Conservation (phyloP, 2,888 invertebrate species). For the Keiferia lycopersicella region DNA sequence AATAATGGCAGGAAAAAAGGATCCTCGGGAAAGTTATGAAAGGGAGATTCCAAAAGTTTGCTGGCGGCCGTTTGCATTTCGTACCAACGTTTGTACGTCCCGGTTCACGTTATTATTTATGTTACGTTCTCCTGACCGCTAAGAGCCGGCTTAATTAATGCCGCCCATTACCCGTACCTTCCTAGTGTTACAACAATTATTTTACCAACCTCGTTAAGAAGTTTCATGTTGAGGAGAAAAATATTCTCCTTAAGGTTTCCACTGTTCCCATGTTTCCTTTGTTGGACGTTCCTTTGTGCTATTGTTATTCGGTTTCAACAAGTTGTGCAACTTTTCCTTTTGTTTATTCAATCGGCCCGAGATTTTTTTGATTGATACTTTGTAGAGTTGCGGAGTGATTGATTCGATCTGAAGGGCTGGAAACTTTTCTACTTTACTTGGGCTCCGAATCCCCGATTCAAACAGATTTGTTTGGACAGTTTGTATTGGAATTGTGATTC, state of each 20-base stretch:
- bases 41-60: constrained; percentile 71
- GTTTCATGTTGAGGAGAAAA: constrained; percentile 68
- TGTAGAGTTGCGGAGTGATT: constrained; percentile 53
- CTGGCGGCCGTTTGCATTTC: constrained; percentile 58
- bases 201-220: constrained; percentile 74
- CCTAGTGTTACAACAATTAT: constrained; percentile 78
- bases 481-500: constrained; percentile 16
- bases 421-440: constrained; percentile 32
- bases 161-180: constrained; percentile 66
- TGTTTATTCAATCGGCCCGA: constrained; percentile 53
- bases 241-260: constrained; percentile 57
- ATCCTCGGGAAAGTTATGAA: constrained; percentile 73
- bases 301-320: constrained; percentile 56
- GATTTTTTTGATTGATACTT: constrained; percentile 56
- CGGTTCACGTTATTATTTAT: constrained; percentile 72
- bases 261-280: constrained; percentile 44
- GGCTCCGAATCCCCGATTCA: constrained; percentile 26
- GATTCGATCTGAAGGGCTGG: constrained; percentile 44
- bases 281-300: constrained; percentile 51
- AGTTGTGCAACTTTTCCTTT: constrained; percentile 50
- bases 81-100: constrained; percentile 60
- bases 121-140: constrained; percentile 70
- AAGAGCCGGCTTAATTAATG: constrained; percentile 70
- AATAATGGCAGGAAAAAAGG: constrained; percentile 76
- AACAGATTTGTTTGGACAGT: constrained; percentile 28